Evolutionary conservation across 2,888 invertebrate species (phyloP).

Genomic region (Lucinisca nassula): DNA sequence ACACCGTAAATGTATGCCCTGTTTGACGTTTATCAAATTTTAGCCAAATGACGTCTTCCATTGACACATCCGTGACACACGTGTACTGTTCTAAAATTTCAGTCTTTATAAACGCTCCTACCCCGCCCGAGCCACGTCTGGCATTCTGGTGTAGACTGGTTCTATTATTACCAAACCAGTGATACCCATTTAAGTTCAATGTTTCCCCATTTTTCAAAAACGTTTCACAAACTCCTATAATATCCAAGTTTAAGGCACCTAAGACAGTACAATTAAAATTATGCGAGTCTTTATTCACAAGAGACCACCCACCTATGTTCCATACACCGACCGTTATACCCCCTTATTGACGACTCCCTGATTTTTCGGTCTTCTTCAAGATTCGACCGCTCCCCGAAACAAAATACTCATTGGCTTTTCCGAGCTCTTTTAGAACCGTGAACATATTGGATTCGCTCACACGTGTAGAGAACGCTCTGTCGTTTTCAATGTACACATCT

Average conservation of each 20-base stretch:
- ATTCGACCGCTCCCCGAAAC: background rate
- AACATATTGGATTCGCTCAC: background rate
- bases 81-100: background rate
- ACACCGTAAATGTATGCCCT: background rate
- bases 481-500: background rate
- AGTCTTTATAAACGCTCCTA: background rate
- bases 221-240: background rate
- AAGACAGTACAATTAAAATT: background rate
- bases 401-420: background rate
- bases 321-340: conserved; percentile 3
- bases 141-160: background rate
- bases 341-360: background rate
- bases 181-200: background rate
- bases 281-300: background rate
- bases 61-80: background rate
- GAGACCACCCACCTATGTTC: background rate
- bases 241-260: background rate
- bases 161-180: background rate
- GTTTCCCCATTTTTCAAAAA: background rate
- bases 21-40: background rate
- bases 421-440: background rate
- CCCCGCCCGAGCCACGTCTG: background rate
- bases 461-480: background rate
- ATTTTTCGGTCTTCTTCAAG: background rate
- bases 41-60: background rate